phyloP scores from a whole-genome alignment of 2,113 vertebrate species.

The Rutilus rutilus region DNA sequence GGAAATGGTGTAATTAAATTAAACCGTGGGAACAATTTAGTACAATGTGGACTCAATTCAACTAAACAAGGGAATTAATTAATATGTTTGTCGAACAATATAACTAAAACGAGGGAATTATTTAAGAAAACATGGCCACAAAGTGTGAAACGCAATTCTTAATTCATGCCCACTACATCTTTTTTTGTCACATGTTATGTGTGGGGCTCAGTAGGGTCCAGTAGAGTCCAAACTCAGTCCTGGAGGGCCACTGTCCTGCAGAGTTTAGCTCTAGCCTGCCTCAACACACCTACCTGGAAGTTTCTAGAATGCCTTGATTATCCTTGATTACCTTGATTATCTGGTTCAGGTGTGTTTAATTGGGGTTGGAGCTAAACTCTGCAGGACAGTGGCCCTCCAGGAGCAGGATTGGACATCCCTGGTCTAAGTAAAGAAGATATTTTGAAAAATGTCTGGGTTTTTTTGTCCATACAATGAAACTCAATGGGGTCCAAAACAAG shows the following conservation, averaged over 20 bases:
- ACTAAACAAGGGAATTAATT: not conserved
- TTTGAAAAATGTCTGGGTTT: not conserved
- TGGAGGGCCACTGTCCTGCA: no score
- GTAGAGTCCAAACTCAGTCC: no score
- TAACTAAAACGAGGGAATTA: not conserved
- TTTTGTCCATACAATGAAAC: not conserved
- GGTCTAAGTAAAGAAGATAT: not conserved
- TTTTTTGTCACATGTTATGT: not conserved
- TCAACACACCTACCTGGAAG: no score
- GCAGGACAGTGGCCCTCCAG: no score
- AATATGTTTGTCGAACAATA: not conserved
- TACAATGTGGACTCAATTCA: not conserved
- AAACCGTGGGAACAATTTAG: not conserved
- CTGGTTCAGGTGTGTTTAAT: no score
- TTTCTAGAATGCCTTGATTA: no score
- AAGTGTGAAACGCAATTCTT: not conserved
- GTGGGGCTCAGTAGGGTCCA: not conserved
- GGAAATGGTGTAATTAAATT: not conserved
- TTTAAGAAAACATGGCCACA: not conserved
- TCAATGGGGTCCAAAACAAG: no score
- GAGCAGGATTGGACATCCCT: no score
- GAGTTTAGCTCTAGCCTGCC: no score
- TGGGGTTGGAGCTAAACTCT: no score
- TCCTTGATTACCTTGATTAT: no score
- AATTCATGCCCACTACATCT: not conserved